Evolutionary conservation across 37 sponge, comb jelly and placozoan genomes (phyloP), one percentile per base, ranked within the genome.

Genomic region (Agelas oroides): DNA sequence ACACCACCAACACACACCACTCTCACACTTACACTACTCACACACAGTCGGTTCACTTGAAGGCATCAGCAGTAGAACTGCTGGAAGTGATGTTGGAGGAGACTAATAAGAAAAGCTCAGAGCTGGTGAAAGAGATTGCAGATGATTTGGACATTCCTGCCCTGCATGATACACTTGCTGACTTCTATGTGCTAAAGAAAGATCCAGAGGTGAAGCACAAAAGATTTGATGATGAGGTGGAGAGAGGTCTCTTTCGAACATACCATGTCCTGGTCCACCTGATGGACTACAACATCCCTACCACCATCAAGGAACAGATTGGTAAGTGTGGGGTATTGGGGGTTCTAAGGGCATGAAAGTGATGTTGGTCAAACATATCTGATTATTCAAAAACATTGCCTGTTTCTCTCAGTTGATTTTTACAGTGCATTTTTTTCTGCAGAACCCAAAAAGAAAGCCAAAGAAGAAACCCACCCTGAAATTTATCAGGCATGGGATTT

Each of bases 31-130:
- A 12, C 46, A 46, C 46, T 8, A 46, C 46, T 12, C 46, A 3
- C 46, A 12, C 46, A 46, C 28, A 71, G 71, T 19, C 38, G 2
- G 46, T 82, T 0, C 33, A 71, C 11, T n/a, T 82, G 59, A 86
- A 86, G 33, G 91, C 61, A 20, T 75, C 87, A 32, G 86, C 86
- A 19, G 62, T 91, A 0, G 86, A 86, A 30, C 70, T 91, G 30
- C 52, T 91, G 53, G 82, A 91, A 70, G 87, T 62, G 18, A 85
- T 91, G 86, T 46, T 80, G 59, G 91, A 91, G 59, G 86, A 86
- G 53, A 91, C 86, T 25, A 71, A 69, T 57, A 13, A 59, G 15
- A 27, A 74, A 32, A 81, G 77, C 24, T 57, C 35, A 36, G 38
- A 68, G 21, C 77, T 91, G n/a, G 84, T 63, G 38, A 5, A 62